A percentile compares a stretch with the other conserved stretches of the same genome.
Conservation (phyloP, 2,888 invertebrate species). For the Megaustenia siamemsis region DNA sequence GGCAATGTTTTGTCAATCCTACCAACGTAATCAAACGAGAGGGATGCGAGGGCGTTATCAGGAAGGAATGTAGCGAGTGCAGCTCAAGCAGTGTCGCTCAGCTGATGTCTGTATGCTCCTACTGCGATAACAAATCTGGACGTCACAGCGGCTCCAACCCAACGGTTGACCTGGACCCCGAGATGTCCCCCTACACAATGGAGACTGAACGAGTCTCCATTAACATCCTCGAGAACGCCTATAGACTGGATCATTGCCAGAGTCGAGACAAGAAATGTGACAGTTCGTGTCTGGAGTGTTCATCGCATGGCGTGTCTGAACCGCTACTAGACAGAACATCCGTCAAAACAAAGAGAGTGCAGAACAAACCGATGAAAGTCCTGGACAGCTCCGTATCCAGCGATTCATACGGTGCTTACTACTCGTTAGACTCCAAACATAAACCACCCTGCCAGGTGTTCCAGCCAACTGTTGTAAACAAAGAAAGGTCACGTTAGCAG, state of each 20-base stretch:
- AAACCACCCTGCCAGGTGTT: neutral
- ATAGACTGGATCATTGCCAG: neutral
- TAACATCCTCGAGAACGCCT: neutral
- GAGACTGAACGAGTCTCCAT: neutral
- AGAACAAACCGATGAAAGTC: neutral
- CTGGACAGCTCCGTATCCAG: slow-evolving; percentile 5
- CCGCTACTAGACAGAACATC: neutral
- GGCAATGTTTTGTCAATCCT: neutral
- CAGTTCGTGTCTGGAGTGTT: neutral
- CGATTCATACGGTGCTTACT: neutral
- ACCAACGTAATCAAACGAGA: neutral
- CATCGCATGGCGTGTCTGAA: neutral
- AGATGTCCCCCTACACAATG: neutral
- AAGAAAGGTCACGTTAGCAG: neutral
- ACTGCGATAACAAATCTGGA: neutral
- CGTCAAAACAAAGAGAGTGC: neutral
- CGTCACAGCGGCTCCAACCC: neutral
- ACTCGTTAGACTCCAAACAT: slow-evolving; percentile 9
- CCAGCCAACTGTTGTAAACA: neutral
- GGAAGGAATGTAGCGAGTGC: neutral
- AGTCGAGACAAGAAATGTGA: neutral
- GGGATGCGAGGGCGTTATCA: neutral
- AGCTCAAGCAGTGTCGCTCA: neutral
- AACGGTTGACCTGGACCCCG: neutral
- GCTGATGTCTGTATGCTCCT: slow-evolving; percentile 15